A percentile compares a stretch with the other conserved stretches of the same genome.
Conservation (phyloP, 2,113 vertebrate species). For the Tretioscincus oriximinensis region DNA sequence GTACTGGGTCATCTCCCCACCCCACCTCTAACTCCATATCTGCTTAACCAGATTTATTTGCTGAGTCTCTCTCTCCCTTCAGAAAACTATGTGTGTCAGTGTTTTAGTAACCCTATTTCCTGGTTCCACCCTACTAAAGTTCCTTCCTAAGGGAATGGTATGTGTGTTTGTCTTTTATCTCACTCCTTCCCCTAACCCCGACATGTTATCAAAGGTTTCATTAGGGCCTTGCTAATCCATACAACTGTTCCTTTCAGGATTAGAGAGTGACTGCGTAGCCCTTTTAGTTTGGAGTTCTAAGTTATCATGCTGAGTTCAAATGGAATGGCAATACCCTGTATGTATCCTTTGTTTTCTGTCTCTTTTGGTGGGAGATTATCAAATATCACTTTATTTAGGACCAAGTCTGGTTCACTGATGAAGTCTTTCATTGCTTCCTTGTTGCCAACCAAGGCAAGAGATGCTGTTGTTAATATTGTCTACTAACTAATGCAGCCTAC, state of each 20-base stretch:
- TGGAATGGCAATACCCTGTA: constrained; percentile 18
- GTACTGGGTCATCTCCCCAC: background rate
- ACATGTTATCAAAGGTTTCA: constrained; percentile 11
- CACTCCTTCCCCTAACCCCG: background rate
- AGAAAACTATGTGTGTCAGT: background rate
- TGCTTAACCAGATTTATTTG: background rate
- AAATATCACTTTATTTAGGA: background rate
- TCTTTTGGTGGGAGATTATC: background rate
- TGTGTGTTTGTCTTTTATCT: constrained; percentile 16
- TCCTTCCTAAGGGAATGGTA: constrained; percentile 5
- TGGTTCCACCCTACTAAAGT: background rate
- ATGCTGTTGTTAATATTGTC: no score
- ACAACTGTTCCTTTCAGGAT: constrained; percentile 26
- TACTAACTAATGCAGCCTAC: background rate
- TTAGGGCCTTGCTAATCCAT: constrained; percentile 10
- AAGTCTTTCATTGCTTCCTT: no score
- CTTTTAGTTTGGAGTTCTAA: constrained; percentile 14
- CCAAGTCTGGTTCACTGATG: no score
- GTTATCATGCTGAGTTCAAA: constrained; percentile 13
- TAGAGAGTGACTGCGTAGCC: constrained; percentile 2
- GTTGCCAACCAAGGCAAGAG: no score
- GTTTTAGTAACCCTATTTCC: constrained; percentile 8
- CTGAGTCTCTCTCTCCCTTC: background rate
- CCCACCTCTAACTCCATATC: background rate
- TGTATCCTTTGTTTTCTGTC: background rate